Conservation (phyloP, 1,140 invertebrate species). For the Diabrotica virgifera region DNA sequence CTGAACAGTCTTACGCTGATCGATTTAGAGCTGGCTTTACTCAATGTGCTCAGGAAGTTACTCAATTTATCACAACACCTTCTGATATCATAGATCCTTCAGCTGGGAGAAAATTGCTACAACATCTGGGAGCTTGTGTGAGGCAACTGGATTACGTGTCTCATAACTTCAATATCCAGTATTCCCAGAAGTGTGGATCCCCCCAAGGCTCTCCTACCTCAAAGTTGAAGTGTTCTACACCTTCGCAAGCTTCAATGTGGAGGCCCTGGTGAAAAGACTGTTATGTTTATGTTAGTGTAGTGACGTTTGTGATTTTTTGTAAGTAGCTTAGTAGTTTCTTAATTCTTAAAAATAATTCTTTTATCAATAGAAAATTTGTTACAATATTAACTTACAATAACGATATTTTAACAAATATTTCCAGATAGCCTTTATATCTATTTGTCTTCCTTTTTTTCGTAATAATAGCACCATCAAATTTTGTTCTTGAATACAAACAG, state of each 20-base stretch:
- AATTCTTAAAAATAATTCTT: too few relatives aligned
- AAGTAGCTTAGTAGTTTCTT: not conserved
- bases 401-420: too few relatives aligned
- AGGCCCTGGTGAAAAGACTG: constrained; percentile 44
- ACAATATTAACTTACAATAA: too few relatives aligned
- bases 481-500: too few relatives aligned
- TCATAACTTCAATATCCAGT: constrained; percentile 29
- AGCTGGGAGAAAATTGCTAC: constrained; percentile 49
- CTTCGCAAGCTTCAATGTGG: constrained; percentile 40
- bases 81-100: constrained; percentile 45
- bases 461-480: too few relatives aligned
- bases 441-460: too few relatives aligned
- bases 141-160: constrained; percentile 44
- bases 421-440: too few relatives aligned
- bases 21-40: constrained; percentile 87
- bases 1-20: constrained; percentile 69
- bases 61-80: constrained; percentile 64
- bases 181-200: constrained; percentile 32
- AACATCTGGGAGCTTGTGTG: constrained; percentile 50
- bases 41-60: constrained; percentile 89
- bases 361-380: too few relatives aligned
- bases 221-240: constrained; percentile 17
- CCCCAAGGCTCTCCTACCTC: constrained; percentile 36
- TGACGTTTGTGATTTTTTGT: constrained; percentile 7
- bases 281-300: constrained; percentile 20